Evolutionary conservation across 1,140 invertebrate genomes (phyloP), one percentile per base, ranked within the genome.

Genomic region (Hylyphantes graminicola): DNA sequence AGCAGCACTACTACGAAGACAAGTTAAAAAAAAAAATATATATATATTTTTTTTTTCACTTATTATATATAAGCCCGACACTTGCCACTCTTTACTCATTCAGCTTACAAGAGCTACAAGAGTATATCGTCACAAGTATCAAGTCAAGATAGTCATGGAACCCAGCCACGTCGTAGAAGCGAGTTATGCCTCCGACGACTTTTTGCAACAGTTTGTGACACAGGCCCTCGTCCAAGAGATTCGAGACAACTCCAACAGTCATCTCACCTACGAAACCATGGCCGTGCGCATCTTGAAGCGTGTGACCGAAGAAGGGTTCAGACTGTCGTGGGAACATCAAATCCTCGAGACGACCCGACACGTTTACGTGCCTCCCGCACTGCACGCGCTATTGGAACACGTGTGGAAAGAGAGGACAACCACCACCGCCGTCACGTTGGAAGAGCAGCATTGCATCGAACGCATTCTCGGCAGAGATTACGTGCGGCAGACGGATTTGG

Each of bases 381-480:
- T 63, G 15, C 61, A 63, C 21, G n/a, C n/a, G 0, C 8, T 12
- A 17, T 13, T 63, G 13, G 8, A n/a, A 13, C 12, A 63, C 61
- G 13, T 63, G 12, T 63, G 61, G 61, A 63, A 10, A 9, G n/a
- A n/a, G 8, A n/a, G 61, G n/a, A 63, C 15, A 63, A 6, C 7
- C n/a, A 9, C 61, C 12, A n/a, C n/a, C n/a, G 35, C 35, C 35
- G 61, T 63, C 6, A 65, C 64, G n/a, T 19, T 65, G 17, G 64
- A 35, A 9, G 64, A 65, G 19, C 64, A 65, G 48, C 64, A 65
- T 65, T 65, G 64, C 64, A 35, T 65, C 7, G 64, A 65, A 65
- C 19, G 64, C 21, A 15, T 67, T 35, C 7, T 67, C 11, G 64
- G 64, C 13, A 19, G 17, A 21, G 64, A 67, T 35, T 7, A 67